Evolutionary conservation across 2,888 invertebrate species (phyloP).

Genomic region (Linnaemya tessellans): DNA sequence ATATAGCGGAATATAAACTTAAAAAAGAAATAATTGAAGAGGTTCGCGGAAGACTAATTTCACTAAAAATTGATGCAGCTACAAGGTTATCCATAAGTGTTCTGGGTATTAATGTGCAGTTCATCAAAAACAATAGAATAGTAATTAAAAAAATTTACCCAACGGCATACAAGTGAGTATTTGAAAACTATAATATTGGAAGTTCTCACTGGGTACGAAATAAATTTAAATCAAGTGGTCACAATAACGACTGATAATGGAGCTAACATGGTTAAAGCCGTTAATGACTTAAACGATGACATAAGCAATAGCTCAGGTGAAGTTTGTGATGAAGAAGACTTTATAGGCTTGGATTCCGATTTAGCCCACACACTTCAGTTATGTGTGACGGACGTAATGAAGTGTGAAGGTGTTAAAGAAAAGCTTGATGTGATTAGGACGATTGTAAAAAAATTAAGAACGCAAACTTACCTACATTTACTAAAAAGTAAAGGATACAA

Average conservation of each 20-base stretch:
- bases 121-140: slow-evolving; percentile 50
- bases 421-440: slow-evolving; percentile 39
- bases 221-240: slow-evolving; percentile 59
- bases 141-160: slow-evolving; percentile 41
- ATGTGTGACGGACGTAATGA: slow-evolving; percentile 52
- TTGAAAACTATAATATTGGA: slow-evolving; percentile 49
- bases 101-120: slow-evolving; percentile 55
- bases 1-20: no score
- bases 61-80: slow-evolving; percentile 60
- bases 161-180: slow-evolving; percentile 40
- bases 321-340: neutral
- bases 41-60: slow-evolving; percentile 42
- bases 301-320: slow-evolving; percentile 39
- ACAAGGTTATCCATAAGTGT: slow-evolving; percentile 48
- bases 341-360: slow-evolving; percentile 13
- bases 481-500: slow-evolving; percentile 51
- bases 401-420: slow-evolving; percentile 22
- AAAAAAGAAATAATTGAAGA: no score
- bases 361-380: slow-evolving; percentile 55
- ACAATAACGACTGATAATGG: slow-evolving; percentile 66
- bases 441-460: slow-evolving; percentile 58
- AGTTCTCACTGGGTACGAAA: slow-evolving; percentile 42
- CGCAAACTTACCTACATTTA: slow-evolving; percentile 38
- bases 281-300: no score
- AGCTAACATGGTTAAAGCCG: slow-evolving; percentile 10